Percentiles rank a stretch among this genome's conserved stretches.
These are phyloP conservation scores for Drosophila affinis DNA, from an alignment of 2,888 invertebrate species.

Conservation along the genomic window DNA sequence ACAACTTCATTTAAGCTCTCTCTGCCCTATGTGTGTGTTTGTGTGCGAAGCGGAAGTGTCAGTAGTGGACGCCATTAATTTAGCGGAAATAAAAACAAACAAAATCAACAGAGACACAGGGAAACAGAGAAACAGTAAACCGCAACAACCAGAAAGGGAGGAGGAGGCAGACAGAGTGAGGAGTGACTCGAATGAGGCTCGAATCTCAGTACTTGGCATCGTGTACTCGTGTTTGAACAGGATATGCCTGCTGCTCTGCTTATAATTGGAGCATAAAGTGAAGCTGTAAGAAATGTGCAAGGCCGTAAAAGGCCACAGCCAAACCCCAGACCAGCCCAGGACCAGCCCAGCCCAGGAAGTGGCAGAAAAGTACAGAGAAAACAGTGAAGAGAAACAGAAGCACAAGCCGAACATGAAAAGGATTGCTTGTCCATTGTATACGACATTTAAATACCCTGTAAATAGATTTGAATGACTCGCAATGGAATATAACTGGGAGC, in stretches of 20 bases:
- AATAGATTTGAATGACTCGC: too few relatives aligned
- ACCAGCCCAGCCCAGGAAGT: conserved; percentile 40
- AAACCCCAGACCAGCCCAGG: not conserved
- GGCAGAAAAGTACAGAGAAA: conserved; percentile 26
- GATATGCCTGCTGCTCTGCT: conserved; percentile 66
- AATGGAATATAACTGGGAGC: too few relatives aligned
- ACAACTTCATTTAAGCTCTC: conserved; percentile 66
- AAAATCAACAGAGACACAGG: conserved; percentile 71
- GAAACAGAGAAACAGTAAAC: conserved; percentile 60
- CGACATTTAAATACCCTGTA: not conserved
- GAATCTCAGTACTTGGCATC: conserved; percentile 49
- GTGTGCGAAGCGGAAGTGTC: conserved; percentile 63
- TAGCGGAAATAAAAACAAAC: conserved; percentile 73
- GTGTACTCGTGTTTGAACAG: conserved; percentile 62
- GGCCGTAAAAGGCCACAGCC: conserved; percentile 47
- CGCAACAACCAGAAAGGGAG: conserved; percentile 31
- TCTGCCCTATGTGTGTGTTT: not conserved
- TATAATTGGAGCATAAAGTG: conserved; percentile 78
- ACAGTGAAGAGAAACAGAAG: conserved; percentile 8
- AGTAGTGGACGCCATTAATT: conserved; percentile 75
- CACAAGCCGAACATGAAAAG: conserved; percentile 16
- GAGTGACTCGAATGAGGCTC: conserved; percentile 20
- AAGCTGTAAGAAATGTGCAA: conserved; percentile 64
- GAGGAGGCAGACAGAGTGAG: not conserved
- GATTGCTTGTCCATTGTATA: not conserved